Percentiles rank a stretch among this genome's conserved stretches.
Evolutionary conservation across 2,888 invertebrate genomes (phyloP).

Genomic region (Hipparchia semele): DNA sequence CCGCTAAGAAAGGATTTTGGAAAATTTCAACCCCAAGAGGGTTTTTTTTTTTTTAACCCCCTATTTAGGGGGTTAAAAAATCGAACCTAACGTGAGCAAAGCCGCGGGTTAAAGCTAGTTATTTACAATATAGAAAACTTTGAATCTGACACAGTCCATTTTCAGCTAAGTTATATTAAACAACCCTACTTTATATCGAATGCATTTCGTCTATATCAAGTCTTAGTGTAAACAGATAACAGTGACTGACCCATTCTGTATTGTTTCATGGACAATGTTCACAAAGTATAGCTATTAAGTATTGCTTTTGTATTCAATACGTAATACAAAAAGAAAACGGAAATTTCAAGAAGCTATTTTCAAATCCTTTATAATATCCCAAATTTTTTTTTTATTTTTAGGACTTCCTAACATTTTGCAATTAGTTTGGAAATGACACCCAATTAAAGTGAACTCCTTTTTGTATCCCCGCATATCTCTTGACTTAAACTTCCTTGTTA

Average conservation of each 20-base stretch:
- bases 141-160: background rate
- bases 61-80: no score
- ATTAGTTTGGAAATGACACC: slow-evolving; percentile 69
- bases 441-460: slow-evolving; percentile 56
- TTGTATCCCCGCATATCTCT: slow-evolving; percentile 27
- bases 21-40: no score
- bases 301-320: no score
- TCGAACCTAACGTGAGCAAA: no score
- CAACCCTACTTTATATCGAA: background rate
- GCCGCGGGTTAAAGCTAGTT: no score
- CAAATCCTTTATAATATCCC: background rate
- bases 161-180: background rate
- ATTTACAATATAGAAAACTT: no score
- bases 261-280: background rate
- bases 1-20: no score
- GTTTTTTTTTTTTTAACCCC: no score
- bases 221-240: no score
- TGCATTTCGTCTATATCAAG: background rate
- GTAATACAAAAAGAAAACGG: no score
- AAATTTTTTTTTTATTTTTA: background rate
- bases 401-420: slow-evolving; percentile 49
- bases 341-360: background rate
- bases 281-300: background rate
- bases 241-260: background rate
- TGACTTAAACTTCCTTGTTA: background rate